phyloP scores from a whole-genome alignment of 2,797 vertebrate species.

The Limnodromus scolopaceus region DNA sequence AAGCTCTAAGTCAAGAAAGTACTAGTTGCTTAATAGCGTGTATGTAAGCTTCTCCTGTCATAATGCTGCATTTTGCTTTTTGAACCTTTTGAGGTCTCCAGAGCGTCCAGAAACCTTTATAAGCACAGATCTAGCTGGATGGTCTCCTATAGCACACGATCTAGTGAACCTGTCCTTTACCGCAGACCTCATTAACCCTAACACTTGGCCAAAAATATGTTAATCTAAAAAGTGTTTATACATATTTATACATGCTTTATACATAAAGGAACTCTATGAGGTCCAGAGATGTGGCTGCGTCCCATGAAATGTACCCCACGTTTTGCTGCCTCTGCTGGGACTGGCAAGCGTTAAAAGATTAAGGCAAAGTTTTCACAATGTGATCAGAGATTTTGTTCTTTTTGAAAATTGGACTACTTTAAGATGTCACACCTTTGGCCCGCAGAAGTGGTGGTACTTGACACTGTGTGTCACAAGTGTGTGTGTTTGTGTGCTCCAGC shows the following conservation, averaged over 20 bases:
- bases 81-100: not conserved
- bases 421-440: not conserved
- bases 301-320: not conserved
- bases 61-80: not conserved
- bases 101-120: not conserved
- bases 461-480: accelerated
- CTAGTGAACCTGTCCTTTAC: not conserved
- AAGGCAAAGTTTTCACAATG: not conserved
- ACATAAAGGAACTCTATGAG: not conserved
- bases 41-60: not conserved
- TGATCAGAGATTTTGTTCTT: not conserved
- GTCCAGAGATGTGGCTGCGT: accelerated
- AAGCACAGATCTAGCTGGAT: not conserved
- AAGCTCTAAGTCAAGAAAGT: not conserved
- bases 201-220: not conserved
- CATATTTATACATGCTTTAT: too few relatives aligned
- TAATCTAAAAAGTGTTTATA: not conserved
- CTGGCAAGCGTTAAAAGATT: not conserved
- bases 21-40: not conserved
- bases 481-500: not conserved
- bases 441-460: not conserved
- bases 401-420: not conserved
- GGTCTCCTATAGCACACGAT: not conserved
- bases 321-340: not conserved
- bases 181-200: accelerated